A percentile compares a stretch with the other conserved stretches of the same genome.
Evolutionary conservation across 2,888 invertebrate genomes (phyloP).

Genomic region (Eupeodes latifasciatus): DNA sequence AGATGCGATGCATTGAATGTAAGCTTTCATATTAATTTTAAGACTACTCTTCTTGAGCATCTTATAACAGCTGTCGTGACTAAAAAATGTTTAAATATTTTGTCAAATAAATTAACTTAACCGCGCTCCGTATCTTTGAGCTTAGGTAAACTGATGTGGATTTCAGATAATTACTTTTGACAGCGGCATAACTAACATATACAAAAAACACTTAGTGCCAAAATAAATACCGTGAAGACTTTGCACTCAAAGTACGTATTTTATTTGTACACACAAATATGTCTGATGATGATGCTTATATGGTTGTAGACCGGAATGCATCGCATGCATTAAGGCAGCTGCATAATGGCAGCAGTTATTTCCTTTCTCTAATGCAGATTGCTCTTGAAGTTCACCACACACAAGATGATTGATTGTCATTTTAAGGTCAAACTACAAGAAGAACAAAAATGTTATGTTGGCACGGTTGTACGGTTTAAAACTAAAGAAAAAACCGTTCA

Average conservation of each 20-base stretch:
- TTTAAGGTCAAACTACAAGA: slow-evolving; percentile 65
- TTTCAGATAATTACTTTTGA: slow-evolving; percentile 26
- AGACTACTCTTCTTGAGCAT: slow-evolving; percentile 23
- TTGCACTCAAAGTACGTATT: slow-evolving; percentile 45
- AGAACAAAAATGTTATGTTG: slow-evolving; percentile 17
- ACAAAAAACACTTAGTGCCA: slow-evolving; percentile 28
- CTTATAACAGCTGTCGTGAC: slow-evolving; percentile 64
- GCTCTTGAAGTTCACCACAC: slow-evolving; percentile 64
- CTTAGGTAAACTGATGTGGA: not conserved
- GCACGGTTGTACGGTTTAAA: slow-evolving; percentile 19
- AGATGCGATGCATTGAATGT: slow-evolving; percentile 8
- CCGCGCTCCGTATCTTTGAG: not conserved
- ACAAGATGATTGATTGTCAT: slow-evolving; percentile 71
- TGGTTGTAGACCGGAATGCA: not conserved
- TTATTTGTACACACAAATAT: slow-evolving; percentile 15
- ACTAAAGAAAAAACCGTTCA: slow-evolving; percentile 14
- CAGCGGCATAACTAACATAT: not conserved
- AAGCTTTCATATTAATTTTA: slow-evolving; percentile 4
- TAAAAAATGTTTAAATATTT: slow-evolving; percentile 51
- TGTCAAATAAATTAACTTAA: slow-evolving; percentile 72
- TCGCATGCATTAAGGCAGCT: slow-evolving; percentile 16
- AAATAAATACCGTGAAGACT: slow-evolving; percentile 48
- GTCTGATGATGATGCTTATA: not conserved
- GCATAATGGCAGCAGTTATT: slow-evolving; percentile 17
- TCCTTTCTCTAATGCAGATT: slow-evolving; percentile 72